Base-by-base conservation (phyloP, 2,888 invertebrate genomes). In the Eustalomyia histrio region DNA sequence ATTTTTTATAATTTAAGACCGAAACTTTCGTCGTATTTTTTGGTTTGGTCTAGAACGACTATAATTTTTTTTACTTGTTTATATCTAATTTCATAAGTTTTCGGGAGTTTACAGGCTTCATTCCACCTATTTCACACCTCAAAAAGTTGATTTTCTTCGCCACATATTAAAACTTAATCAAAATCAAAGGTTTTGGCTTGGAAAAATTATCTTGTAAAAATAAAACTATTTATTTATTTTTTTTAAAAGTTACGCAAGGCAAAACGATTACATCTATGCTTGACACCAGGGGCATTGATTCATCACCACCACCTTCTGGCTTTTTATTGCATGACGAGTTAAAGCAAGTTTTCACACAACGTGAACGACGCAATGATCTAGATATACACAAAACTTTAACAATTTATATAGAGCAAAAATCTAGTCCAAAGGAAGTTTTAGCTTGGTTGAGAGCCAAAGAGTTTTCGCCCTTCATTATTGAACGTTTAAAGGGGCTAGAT, bases 361-460 rank as follows among this genome's bases (percentile, higher is more conserved):
- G 84, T 83, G 94, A 94, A 86, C 92, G 93, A 55, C 91, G 91
- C 68, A 63, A 21, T 21, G 92, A 92, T 79, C 91, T 94, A 18
- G 94, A 94, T 74, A 93, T 94, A 84, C 92, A 93, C 84, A 93
- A 93, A 88, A 94, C 94, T 0, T 94, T 95, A 0, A 94, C 94
- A 83, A 93, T 94, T 68, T 95, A 92, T 88, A 94, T 96, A 65
- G 93, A 93, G 87, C 93, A 94, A 91, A 92, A 93, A 83, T 96
- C 96, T 0, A 93, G 92, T 60, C 92, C 94, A 0, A 90, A 92
- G 0, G 96, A 97, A 87, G 94, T 97, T 14, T 92, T 92, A 82
- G 92, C 92, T 57, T 97, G 97, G 97, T 91, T 97, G 60, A 91
- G 92, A 79, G 93, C 93, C 10, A 97, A 97, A 89, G 94, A 94